Evolutionary conservation across 2,888 invertebrate genomes (phyloP), one percentile per base, ranked within the genome.

Genomic region (Adelphocoris suturalis): DNA sequence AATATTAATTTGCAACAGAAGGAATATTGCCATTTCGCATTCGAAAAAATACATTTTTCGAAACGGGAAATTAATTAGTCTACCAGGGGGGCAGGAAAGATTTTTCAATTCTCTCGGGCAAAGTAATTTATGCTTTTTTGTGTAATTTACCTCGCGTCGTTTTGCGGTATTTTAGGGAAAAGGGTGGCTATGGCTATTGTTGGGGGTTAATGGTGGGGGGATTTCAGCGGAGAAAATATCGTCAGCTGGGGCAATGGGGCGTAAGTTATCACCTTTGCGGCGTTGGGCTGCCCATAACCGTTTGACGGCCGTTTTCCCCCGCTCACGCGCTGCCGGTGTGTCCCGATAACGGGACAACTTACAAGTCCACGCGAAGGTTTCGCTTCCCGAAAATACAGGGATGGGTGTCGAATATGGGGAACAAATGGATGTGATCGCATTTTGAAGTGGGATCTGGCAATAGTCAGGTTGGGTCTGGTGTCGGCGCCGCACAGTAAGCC

Each of bases 211-310:
- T 68, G 68, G 68, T 37, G 37, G 68, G 11, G 16, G 52, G 52
- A 52, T 52, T 52, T 52, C 14, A 13, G 52, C 14, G 5, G 52
- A 52, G 68, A 11, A 57, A 68, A 68, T 68, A 68, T 68, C 23
- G 68, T 68, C 19, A 68, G 68, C 27, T 68, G 68, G 23, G 5
- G 68, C 68, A 68, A 68, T 68, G 68, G 68, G 68, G 68, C 68
- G 68, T 68, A 19, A 23, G 68, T 68, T 68, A 68, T 68, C 68
- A 68, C 68, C 68, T 57, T 57, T 68, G 68, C 68, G 68, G 68
- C 68, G 68, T 19, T 13, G 68, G 9, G 16, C 19, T 61, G 61
- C n/a, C 16, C 52, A 52, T 52, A 52, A 52, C 16, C 3, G 52
- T 52, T 52, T 52, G 52, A 52, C 52, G 52, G 52, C 52, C 14